Evolutionary conservation across 2,797 vertebrate species (phyloP), one percentile per base, ranked within the genome.

Genomic region (Scolopax bukidnonensis): DNA sequence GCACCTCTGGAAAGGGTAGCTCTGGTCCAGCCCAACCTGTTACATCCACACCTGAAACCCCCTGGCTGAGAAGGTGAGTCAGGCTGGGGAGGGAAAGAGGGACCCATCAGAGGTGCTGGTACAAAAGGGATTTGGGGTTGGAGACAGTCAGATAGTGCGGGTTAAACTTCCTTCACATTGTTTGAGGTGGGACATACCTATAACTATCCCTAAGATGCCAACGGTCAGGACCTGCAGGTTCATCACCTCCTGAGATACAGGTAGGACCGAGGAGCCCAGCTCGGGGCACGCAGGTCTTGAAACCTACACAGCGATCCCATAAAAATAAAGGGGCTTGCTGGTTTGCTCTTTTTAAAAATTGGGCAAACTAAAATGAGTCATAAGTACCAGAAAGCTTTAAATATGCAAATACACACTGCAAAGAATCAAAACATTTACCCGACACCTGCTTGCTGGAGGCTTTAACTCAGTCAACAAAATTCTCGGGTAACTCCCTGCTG

Each of bases 391-490:
- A 95, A 90, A 94, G 74, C 69, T 90, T 89, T 64, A 90, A 91
- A 96, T 92, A 97, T 96, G 93, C 94, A 95, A 96, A 93, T 95
- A 93, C 9, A 86, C 87, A 40, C 69, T 36, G 60, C 63, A 87
- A 95, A 84, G 91, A 95, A 96, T 96, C 93, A 94, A 97, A 97
- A 97, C 96, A 96, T 97, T 97, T 96, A 97, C 85, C 32, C 83
- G 1, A 97, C 96, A 96, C 96, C 96, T 96, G 91, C 94, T 87
- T 85, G 88, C 84, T 94, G 81, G 45, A 95, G 74, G 83, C 95
- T 94, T 94, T 87, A 87, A 95, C 88, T 96, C 94, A 76, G 79
- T 94, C 94, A 96, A 95, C 96, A 97, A 95, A 83, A 95, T 77
- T 93, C 89, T 73, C 3, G 81, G 91, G 88, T 89, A 95, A 94